Evolutionary conservation across 2,797 vertebrate species (phyloP).

Genomic region (Lemur catta): DNA sequence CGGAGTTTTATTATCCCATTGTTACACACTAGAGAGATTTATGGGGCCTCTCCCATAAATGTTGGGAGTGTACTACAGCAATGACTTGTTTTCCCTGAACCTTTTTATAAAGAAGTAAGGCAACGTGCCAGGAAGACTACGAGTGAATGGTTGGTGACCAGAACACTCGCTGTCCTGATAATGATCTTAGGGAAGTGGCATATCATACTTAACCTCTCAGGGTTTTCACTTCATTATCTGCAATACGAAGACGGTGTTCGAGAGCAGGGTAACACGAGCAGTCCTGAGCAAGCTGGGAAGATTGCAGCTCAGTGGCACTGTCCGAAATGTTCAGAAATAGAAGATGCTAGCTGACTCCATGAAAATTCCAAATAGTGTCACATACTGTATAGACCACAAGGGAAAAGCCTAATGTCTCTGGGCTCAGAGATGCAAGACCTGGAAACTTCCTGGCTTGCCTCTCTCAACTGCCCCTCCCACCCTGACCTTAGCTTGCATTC

Average conservation of each 20-base stretch:
- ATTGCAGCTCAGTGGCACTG: neutral
- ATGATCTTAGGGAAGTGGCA: neutral
- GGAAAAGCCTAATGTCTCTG: neutral
- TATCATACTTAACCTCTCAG: neutral
- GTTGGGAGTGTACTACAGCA: conserved; percentile 33
- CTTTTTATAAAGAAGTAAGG: neutral
- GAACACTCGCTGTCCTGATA: neutral
- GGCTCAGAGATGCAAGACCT: neutral
- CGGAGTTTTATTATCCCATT: conserved; percentile 35
- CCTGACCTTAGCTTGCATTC: neutral
- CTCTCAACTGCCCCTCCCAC: neutral
- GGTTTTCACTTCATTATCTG: neutral
- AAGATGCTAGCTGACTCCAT: neutral
- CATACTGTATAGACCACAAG: neutral
- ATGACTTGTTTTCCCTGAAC: conserved; percentile 27
- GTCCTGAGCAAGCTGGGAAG: neutral
- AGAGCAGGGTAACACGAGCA: neutral
- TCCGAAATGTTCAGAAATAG: neutral
- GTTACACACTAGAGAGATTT: conserved; percentile 37
- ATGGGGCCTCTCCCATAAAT: conserved; percentile 23
- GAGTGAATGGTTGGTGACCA: neutral
- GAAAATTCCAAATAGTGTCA: neutral
- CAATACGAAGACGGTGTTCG: neutral
- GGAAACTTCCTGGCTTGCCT: neutral
- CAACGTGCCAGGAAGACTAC: neutral